These are phyloP conservation scores for Tigriopus japonicus DNA, from an alignment of 1,140 invertebrate genomes.

Conservation along the genomic window DNA sequence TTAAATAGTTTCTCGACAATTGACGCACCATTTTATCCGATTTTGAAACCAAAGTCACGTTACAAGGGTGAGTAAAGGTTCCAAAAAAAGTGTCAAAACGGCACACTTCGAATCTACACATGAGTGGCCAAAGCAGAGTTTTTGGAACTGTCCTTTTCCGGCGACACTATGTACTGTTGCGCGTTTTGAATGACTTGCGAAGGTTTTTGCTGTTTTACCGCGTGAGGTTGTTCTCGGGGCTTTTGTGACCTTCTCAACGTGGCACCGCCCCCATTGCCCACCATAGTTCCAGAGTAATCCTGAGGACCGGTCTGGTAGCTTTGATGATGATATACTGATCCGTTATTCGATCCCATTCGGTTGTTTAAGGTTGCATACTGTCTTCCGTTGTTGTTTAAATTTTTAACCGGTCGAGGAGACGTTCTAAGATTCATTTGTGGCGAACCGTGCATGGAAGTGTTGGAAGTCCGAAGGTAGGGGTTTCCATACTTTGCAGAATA, in stretches of 20 bases:
- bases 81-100: too few species aligned
- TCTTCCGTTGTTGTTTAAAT: neutral
- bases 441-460: neutral
- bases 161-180: slow-evolving; percentile 3
- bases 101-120: neutral
- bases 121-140: neutral
- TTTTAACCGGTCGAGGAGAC: too few species aligned
- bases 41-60: too few species aligned
- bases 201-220: too few species aligned
- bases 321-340: neutral
- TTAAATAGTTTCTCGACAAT: too few species aligned
- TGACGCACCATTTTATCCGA: too few species aligned
- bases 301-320: neutral
- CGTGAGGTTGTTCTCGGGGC: too few species aligned
- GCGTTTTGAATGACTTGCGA: neutral
- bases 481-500: slow-evolving; percentile 8
- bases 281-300: neutral
- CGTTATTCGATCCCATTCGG: neutral
- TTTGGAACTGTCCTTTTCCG: neutral
- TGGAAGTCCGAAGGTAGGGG: neutral
- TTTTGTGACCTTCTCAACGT: too few species aligned
- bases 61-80: too few species aligned
- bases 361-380: neutral
- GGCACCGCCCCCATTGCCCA: neutral
- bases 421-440: neutral